These are phyloP conservation scores for Gavia stellata DNA, from an alignment of 2,113 vertebrate species.

Conservation along the genomic window DNA sequence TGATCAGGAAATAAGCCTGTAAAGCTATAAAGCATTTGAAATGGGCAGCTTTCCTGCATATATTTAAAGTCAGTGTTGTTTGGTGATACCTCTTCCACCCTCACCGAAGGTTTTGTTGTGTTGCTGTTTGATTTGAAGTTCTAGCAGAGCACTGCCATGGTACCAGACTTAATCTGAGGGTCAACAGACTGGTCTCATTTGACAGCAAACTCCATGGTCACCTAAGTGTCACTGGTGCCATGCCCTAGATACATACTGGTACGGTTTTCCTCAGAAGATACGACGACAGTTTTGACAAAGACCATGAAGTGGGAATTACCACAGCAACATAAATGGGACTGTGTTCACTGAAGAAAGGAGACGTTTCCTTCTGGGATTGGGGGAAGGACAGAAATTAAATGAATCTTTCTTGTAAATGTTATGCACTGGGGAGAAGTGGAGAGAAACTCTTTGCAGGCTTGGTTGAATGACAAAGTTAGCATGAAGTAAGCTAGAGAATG, in stretches of 20 bases:
- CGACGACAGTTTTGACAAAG: background rate
- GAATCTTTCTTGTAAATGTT: background rate
- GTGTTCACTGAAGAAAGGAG: background rate
- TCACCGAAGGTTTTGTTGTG: background rate
- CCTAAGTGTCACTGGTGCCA: background rate
- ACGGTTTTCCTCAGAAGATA: background rate
- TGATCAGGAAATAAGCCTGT: background rate
- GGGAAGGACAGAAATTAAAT: background rate
- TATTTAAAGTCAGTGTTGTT: background rate
- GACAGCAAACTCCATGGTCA: accelerated
- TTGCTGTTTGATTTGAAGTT: background rate
- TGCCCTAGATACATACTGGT: background rate
- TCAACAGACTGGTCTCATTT: background rate
- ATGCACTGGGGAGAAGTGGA: background rate
- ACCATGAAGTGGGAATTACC: background rate
- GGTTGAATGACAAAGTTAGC: background rate
- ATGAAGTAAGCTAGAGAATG: background rate
- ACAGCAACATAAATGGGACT: background rate
- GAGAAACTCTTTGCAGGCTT: background rate
- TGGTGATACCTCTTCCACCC: background rate
- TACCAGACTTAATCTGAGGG: background rate
- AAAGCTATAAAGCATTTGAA: background rate
- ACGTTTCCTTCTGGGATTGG: background rate
- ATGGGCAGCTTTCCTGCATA: background rate
- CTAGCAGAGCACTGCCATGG: background rate